Percentiles rank a stretch among this genome's conserved stretches.
phyloP scores from a whole-genome alignment of 2,797 vertebrate genomes.

The Aplochiton taeniatus region DNA sequence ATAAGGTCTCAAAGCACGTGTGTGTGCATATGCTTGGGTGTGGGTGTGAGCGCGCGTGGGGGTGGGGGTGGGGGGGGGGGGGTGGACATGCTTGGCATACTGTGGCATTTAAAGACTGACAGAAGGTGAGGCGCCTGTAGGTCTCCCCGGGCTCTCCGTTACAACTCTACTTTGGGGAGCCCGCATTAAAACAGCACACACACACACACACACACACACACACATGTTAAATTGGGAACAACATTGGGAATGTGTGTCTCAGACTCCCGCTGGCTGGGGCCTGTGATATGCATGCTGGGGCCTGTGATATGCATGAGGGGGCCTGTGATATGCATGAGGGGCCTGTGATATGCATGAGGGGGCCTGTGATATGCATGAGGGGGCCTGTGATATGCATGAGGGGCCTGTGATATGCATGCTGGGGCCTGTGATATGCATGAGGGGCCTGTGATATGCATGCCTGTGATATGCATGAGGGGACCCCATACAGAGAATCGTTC shows the following conservation, averaged over 20 bases:
- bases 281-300: conserved; percentile 24
- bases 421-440: conserved; percentile 18
- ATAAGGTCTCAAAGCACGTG: neutral
- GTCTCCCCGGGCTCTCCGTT: neutral
- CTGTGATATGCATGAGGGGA: conserved; percentile 29
- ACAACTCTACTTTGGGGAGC: neutral
- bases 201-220: neutral
- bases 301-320: no score
- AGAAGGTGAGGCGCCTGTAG: conserved; percentile 20
- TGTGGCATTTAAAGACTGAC: conserved; percentile 19
- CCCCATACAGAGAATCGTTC: conserved; percentile 44
- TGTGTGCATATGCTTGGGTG: neutral
- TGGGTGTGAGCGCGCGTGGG: neutral
- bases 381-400: no score
- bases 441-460: no score
- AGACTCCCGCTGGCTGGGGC: conserved; percentile 32
- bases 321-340: no score
- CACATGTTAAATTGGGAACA: no score
- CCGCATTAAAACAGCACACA: neutral
- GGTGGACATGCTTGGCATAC: neutral
- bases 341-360: conserved; percentile 27
- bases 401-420: no score
- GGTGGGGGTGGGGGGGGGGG: neutral
- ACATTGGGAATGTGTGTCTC: conserved; percentile 19
- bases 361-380: no score